Conservation (phyloP, 2,797 vertebrate genomes). For the Darevskia nairensis region DNA sequence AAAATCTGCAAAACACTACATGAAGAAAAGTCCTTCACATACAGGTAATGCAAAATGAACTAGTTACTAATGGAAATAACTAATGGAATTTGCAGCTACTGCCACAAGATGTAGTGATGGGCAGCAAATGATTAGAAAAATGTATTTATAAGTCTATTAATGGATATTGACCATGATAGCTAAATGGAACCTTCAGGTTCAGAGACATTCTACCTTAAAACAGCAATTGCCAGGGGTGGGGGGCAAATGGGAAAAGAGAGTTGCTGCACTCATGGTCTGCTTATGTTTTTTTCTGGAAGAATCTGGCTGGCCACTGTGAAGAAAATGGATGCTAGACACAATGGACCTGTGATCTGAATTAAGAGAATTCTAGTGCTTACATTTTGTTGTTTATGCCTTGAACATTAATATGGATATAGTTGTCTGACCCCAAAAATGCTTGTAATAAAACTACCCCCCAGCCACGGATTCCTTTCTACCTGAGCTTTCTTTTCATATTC, state of each 20-base stretch:
- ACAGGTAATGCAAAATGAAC: neutral
- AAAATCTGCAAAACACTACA: neutral
- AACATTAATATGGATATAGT: neutral
- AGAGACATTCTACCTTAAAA: neutral
- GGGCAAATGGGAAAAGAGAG: too few relatives aligned
- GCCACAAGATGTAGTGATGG: neutral
- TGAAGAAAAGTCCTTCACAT: neutral
- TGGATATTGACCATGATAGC: neutral
- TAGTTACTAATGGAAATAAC: too few relatives aligned
- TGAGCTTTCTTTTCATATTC: constrained; percentile 47
- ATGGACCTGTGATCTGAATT: neutral
- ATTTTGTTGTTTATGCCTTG: neutral
- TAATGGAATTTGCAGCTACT: too few relatives aligned
- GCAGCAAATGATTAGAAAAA: neutral
- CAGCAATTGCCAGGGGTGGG: neutral
- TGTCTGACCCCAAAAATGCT: neutral
- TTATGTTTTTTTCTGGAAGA: neutral
- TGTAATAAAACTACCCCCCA: neutral
- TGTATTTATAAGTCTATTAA: neutral
- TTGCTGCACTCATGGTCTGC: too few relatives aligned
- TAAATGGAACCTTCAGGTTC: too few relatives aligned
- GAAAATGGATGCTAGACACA: neutral
- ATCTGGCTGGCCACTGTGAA: neutral
- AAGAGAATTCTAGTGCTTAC: neutral
- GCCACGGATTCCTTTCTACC: neutral